phyloP scores from a whole-genome alignment of 2,113 vertebrate genomes.

The Gadus chalcogrammus region DNA sequence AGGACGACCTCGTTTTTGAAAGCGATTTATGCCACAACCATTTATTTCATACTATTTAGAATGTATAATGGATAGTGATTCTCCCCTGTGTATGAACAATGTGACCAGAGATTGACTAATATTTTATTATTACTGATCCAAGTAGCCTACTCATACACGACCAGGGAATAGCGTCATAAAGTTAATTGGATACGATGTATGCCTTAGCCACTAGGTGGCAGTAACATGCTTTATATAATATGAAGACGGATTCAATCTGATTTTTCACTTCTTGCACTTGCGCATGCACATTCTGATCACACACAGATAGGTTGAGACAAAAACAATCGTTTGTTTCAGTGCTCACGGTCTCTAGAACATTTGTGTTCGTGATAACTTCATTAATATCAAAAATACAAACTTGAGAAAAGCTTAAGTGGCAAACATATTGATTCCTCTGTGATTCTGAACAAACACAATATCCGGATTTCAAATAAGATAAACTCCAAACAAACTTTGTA shows the following conservation, averaged over 20 bases:
- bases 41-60: no score
- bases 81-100: no score
- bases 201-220: conserved; percentile 41
- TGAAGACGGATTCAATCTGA: neutral
- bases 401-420: no score
- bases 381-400: conserved; percentile 40
- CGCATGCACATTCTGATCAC: neutral
- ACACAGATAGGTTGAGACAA: conserved; percentile 18
- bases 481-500: no score
- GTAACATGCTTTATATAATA: conserved; percentile 25
- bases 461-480: no score
- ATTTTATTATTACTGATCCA: neutral
- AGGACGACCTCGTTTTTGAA: no score
- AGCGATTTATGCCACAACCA: no score
- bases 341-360: conserved; percentile 25
- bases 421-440: no score
- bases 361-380: conserved; percentile 36
- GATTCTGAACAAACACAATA: no score
- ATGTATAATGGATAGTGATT: no score
- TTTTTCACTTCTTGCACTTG: neutral
- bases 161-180: neutral
- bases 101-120: neutral
- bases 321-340: conserved; percentile 28
- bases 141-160: neutral
- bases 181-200: conserved; percentile 16